phyloP scores from a whole-genome alignment of 2,888 invertebrate genomes.

The Tetramorium bicarinatum region DNA sequence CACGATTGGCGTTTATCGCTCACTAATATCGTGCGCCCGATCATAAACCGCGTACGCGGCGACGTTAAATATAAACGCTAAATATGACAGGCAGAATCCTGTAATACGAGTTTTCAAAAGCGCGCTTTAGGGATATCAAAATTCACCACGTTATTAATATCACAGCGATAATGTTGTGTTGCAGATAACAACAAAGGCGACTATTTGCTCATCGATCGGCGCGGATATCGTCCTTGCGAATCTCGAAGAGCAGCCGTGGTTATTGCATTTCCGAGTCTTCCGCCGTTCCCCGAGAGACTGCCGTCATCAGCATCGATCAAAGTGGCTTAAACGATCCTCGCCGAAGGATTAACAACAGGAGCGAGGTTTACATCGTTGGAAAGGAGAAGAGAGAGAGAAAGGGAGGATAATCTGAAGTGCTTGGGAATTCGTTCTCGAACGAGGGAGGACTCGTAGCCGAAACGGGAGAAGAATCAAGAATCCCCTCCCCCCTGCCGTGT shows the following conservation, averaged over 20 bases:
- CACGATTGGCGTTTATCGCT: conserved; percentile 15
- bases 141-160: conserved; percentile 5
- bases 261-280: conserved; percentile 1
- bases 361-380: conserved; percentile 29
- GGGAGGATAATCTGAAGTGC: conserved; percentile 33
- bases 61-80: conserved; percentile 39
- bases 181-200: conserved; percentile 9
- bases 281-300: not conserved
- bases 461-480: conserved; percentile 37
- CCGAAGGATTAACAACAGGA: not conserved
- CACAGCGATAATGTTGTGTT: conserved; percentile 23
- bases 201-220: not conserved
- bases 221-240: conserved; percentile 3
- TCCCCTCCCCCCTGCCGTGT: not conserved
- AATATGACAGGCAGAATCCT: conserved; percentile 1
- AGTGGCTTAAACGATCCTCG: conserved; percentile 12
- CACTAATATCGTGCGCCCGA: conserved; percentile 24
- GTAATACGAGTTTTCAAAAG: not conserved
- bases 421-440: conserved; percentile 1
- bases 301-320: not conserved
- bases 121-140: not conserved
- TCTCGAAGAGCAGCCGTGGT: not conserved
- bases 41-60: not conserved
- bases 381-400: conserved; percentile 39
- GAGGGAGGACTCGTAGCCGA: conserved; percentile 4